These are phyloP conservation scores for Nothobranchius kuhntae DNA, from an alignment of 2,113 vertebrate genomes.

Conservation along the genomic window DNA sequence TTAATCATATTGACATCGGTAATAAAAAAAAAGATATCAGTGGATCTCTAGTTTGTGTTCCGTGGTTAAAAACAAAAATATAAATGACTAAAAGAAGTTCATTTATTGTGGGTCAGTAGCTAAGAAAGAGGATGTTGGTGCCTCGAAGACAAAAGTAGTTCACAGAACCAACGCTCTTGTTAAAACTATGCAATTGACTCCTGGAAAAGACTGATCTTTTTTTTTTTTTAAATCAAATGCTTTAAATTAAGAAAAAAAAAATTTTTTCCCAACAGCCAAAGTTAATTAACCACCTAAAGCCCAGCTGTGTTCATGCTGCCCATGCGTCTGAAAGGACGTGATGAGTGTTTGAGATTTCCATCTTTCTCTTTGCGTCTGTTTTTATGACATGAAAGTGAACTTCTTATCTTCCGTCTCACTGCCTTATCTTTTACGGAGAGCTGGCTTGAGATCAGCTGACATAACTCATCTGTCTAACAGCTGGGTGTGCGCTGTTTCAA, in stretches of 20 bases:
- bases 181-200: too few species aligned
- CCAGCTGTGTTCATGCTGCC: constrained; percentile 10
- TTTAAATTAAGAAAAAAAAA: constrained; percentile 27
- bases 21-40: too few species aligned
- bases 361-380: background rate
- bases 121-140: too few species aligned
- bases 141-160: too few species aligned
- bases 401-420: constrained; percentile 17
- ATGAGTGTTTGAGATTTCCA: background rate
- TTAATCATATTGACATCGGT: too few species aligned
- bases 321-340: background rate
- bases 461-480: background rate
- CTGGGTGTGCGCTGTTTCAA: background rate
- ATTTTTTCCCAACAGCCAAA: background rate
- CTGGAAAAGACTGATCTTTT: too few species aligned
- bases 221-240: constrained; percentile 23
- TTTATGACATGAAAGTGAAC: background rate
- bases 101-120: too few species aligned
- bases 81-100: too few species aligned
- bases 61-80: too few species aligned
- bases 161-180: too few species aligned
- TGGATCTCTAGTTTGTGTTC: too few species aligned
- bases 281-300: background rate
- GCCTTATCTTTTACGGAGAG: constrained; percentile 21
- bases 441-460: background rate